These are phyloP conservation scores for Mallotus villosus DNA, from an alignment of 2,797 vertebrate species.

Conservation along the genomic window DNA sequence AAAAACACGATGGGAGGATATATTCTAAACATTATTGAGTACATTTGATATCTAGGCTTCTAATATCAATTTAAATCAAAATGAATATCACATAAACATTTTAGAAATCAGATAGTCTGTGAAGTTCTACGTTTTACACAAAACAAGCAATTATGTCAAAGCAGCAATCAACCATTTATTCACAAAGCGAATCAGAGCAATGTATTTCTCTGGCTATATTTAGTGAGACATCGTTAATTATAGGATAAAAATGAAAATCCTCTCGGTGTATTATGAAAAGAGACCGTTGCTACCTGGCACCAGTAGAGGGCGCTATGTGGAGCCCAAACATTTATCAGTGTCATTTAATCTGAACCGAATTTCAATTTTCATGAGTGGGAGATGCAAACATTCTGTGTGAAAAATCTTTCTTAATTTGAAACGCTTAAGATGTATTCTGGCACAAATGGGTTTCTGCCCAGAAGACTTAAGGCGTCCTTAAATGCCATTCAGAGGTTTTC, in stretches of 20 bases:
- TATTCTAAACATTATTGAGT: background rate
- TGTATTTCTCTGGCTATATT: constrained; percentile 3
- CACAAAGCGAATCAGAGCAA: background rate
- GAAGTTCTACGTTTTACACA: constrained; percentile 3
- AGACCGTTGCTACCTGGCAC: constrained; percentile 29
- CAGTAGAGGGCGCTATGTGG: constrained; percentile 70
- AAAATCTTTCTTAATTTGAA: constrained; percentile 74
- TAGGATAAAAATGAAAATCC: constrained; percentile 8
- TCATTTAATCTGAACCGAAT: constrained; percentile 76
- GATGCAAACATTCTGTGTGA: constrained; percentile 73
- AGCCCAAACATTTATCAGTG: constrained; percentile 67
- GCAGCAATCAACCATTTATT: background rate
- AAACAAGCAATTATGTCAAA: background rate
- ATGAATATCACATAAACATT: background rate
- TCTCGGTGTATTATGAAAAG: constrained; percentile 19
- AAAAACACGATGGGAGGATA: too few species aligned
- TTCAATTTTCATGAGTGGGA: constrained; percentile 77
- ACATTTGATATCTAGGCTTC: background rate
- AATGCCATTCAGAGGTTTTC: constrained; percentile 69
- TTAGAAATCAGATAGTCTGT: constrained; percentile 3
- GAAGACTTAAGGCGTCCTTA: constrained; percentile 68
- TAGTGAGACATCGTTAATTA: background rate
- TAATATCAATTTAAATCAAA: background rate
- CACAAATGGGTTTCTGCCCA: constrained; percentile 74
- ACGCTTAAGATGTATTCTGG: constrained; percentile 72